phyloP scores from a whole-genome alignment of 2,888 invertebrate species.

The Caenorhabditis uteleia region DNA sequence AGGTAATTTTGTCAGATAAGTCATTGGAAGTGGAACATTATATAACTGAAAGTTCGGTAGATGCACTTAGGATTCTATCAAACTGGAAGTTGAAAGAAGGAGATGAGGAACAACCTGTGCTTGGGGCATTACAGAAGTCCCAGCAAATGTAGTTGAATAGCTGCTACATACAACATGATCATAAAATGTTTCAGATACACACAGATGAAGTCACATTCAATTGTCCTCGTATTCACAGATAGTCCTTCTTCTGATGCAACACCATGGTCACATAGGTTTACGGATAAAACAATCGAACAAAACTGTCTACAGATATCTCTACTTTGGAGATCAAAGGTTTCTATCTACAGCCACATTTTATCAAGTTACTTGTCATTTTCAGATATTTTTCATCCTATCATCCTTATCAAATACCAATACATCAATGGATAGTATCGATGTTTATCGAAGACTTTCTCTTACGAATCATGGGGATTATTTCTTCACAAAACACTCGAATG shows the following conservation, averaged over 20 bases:
- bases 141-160: slow-evolving; percentile 20
- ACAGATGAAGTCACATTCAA: slow-evolving; percentile 21
- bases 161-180: no score
- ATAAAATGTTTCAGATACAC: slow-evolving; percentile 9
- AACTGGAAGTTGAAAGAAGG: slow-evolving; percentile 12
- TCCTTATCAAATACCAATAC: neutral
- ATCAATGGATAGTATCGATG: slow-evolving; percentile 8
- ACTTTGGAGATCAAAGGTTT: slow-evolving; percentile 26
- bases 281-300: slow-evolving; percentile 13
- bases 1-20: no score
- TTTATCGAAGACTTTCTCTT: slow-evolving; percentile 18
- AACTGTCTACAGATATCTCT: slow-evolving; percentile 11
- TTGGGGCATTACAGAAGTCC: slow-evolving; percentile 17
- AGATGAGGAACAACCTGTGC: slow-evolving; percentile 21
- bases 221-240: slow-evolving; percentile 26
- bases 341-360: no score
- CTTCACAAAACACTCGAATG: slow-evolving; percentile 1
- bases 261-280: slow-evolving; percentile 14
- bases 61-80: no score
- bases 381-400: slow-evolving; percentile 16
- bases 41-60: no score
- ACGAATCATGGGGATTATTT: slow-evolving; percentile 24
- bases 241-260: slow-evolving; percentile 17
- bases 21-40: no score
- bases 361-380: no score